Evolutionary conservation across 2,797 vertebrate species (phyloP).

Genomic region (Crocidura indochinensis): DNA sequence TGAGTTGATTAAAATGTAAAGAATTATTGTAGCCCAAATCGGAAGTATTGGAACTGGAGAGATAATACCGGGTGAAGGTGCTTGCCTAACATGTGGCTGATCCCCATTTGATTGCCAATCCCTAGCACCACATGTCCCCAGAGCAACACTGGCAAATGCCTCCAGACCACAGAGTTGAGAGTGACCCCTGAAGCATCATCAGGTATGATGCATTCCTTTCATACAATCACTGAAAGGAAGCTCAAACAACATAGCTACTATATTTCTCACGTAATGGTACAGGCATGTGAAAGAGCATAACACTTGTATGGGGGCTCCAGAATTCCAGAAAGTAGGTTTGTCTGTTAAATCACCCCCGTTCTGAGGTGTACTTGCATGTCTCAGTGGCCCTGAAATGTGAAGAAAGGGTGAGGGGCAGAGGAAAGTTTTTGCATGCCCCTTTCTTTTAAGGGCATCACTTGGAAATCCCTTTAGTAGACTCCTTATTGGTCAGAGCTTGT

Average conservation of each 20-base stretch:
- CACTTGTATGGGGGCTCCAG: neutral
- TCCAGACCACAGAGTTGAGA: no score
- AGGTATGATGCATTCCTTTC: no score
- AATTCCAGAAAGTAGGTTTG: neutral
- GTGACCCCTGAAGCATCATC: no score
- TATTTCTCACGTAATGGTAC: neutral
- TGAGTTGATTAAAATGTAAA: neutral
- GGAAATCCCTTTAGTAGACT: neutral
- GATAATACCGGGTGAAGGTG: no score
- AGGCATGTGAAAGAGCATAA: neutral
- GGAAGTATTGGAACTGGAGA: neutral
- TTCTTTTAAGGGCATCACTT: neutral
- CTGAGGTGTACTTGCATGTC: neutral
- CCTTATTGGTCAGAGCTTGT: constrained; percentile 10
- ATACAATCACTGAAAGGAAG: no score
- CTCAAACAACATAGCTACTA: neutral
- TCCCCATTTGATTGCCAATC: no score
- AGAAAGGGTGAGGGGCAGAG: neutral
- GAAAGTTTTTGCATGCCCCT: neutral
- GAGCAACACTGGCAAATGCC: no score
- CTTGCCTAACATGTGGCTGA: no score
- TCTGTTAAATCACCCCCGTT: neutral
- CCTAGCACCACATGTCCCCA: no score
- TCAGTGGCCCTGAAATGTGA: neutral
- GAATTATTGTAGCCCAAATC: neutral